Evolutionary conservation across 1,140 invertebrate genomes (phyloP).

Genomic region (Procambarus clarkii): DNA sequence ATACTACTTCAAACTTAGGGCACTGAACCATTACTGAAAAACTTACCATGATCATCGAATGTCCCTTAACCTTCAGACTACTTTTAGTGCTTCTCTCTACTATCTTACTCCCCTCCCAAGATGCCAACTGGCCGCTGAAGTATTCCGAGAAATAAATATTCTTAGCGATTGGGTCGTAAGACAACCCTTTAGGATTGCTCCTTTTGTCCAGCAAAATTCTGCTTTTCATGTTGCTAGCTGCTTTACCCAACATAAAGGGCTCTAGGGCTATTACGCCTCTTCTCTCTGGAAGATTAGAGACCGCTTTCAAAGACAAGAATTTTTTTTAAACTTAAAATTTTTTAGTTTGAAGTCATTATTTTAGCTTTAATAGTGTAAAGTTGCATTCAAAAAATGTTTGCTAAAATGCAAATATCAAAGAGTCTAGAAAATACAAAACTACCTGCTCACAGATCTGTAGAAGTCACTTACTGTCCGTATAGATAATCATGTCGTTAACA

Average conservation of each 20-base stretch:
- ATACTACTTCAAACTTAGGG: too few relatives aligned
- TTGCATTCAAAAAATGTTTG: too few relatives aligned
- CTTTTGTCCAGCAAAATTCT: neutral
- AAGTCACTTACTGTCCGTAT: slow-evolving; percentile 18
- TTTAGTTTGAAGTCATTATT: too few relatives aligned
- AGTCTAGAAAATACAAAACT: too few relatives aligned
- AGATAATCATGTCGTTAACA: neutral
- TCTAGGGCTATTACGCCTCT: neutral
- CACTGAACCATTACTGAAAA: too few relatives aligned
- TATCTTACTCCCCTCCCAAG: neutral
- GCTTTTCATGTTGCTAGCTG: neutral
- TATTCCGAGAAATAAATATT: slow-evolving; percentile 17
- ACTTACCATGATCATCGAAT: too few relatives aligned
- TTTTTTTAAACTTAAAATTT: too few relatives aligned
- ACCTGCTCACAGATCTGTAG: too few relatives aligned
- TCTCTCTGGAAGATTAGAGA: neutral
- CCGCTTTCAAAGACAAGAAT: too few relatives aligned
- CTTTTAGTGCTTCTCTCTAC: neutral
- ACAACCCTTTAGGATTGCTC: neutral
- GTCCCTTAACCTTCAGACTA: too few relatives aligned
- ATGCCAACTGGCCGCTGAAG: neutral
- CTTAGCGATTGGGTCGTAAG: neutral
- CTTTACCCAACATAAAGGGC: neutral
- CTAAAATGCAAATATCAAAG: too few relatives aligned
- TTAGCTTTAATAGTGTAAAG: too few relatives aligned